Evolutionary conservation across 1,140 invertebrate genomes (phyloP), one percentile per base, ranked within the genome.

Genomic region (Pseudoatta argentina): DNA sequence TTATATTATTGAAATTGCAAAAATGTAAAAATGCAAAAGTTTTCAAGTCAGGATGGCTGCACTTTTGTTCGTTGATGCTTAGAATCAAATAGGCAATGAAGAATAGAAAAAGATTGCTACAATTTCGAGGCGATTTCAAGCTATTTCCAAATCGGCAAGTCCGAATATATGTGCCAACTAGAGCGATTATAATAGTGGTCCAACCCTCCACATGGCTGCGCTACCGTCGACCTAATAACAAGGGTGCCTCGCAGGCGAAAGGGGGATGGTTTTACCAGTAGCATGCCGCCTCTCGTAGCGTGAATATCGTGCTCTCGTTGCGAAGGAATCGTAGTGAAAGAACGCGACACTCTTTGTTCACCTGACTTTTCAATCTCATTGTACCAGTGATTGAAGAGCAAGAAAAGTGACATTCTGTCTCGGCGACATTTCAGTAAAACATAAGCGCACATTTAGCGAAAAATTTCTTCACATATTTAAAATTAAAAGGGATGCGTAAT

Each of bases 171-270:
- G 10, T 44, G n/a, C 24, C 77, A 82, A 59, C 77, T 73, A 44
- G 21, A 66, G 48, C 57, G 64, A 39, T n/a, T 51, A 53, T 64
- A 44, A 81, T 89, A 89, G 91, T 91, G 77, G 67, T 76, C 53
- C 82, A 85, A 87, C 64, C 73, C 85, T 85, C 92, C 93, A 93
- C 92, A 88, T 91, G 91, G 92, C 86, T 91, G 93, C 93, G 93
- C 93, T 89, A 85, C 88, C 85, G 90, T 93, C 92, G 90, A 91
- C 86, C 85, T 83, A 66, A 87, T 85, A 87, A 79, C 87, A 86
- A 90, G 69, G 89, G 78, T 88, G 86, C 71, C 78, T 86, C 57
- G 77, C 63, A 78, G 64, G 85, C 71, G 87, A 87, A 87, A 87
- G 86, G 73, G 89, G 92, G 82, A 61, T 78, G 87, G 87, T 88